Percentiles rank a stretch among this genome's conserved stretches.
Evolutionary conservation across 2,888 invertebrate genomes (phyloP).

Genomic region (Coelopa pilipes): DNA sequence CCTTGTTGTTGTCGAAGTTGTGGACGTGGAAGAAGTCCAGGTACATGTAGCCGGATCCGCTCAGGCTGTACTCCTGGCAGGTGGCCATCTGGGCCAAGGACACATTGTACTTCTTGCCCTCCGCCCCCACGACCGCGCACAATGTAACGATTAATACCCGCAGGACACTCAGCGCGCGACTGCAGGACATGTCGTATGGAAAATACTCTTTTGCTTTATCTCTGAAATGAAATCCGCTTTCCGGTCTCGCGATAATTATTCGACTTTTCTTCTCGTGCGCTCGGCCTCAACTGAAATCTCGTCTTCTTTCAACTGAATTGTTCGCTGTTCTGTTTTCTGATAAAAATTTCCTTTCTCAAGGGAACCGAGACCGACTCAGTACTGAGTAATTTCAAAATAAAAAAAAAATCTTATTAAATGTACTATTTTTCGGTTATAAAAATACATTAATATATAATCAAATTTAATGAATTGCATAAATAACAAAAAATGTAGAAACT

Average conservation of each 20-base stretch:
- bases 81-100: constrained; percentile 57
- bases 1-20: constrained; percentile 56
- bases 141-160: background rate
- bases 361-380: background rate
- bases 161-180: background rate
- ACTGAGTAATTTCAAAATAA: background rate
- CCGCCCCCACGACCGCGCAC: background rate
- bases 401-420: too few species aligned
- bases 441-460: too few species aligned
- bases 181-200: background rate
- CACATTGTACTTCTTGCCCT: constrained; percentile 55
- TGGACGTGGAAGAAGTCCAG: constrained; percentile 70
- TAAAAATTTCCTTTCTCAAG: background rate
- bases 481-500: too few species aligned
- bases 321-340: background rate
- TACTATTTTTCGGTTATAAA: too few species aligned
- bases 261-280: background rate
- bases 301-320: background rate
- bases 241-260: background rate
- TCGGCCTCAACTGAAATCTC: background rate
- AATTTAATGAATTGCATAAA: too few species aligned
- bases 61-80: constrained; percentile 71
- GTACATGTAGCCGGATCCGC: constrained; percentile 70
- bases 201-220: background rate
- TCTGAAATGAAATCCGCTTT: background rate